Evolutionary conservation across 2,888 invertebrate species (phyloP), one percentile per base, ranked within the genome.

Genomic region (Pristionchus entomophagus): DNA sequence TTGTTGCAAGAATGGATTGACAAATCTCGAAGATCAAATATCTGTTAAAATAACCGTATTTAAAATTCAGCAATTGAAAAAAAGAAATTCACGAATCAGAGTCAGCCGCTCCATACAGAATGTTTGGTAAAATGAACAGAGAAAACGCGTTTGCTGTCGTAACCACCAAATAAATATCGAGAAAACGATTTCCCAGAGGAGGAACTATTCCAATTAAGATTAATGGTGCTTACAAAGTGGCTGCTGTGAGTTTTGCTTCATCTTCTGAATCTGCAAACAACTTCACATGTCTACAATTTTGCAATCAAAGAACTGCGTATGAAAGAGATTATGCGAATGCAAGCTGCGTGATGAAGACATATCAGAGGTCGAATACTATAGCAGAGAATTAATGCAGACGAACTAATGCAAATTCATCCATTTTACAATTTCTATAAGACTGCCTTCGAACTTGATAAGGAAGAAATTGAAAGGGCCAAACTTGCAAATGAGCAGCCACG

Each of bases 1-100:
- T 4, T 78, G 78, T n/a, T 78, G 78, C 29, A 78, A 78, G 29
- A 26, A 78, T n/a, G 78, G 78, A 78, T 6, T 12, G 5, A 14
- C 29, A 26, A 12, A 49, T 49, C 29, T 78, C 0, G 38, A 17
- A 29, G 49, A 78, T 10, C 35, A 78, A 49, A 17, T 45, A 5
- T 49, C 2, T 32, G 5, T 17, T 4, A n/a, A 29, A 49, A 49
- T 78, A 26, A 41, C 45, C 6, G 49, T 49, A 6, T 4, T 6
- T 0, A n/a, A 78, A 78, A 8, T 78, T 0, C 29, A 35, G 0
- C 5, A 78, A 38, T 29, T 49, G 4, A 78, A 78, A n/a, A 19
- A 35, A 49, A 29, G 45, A n/a, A 6, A 22, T 78, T 19, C 78
- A 49, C 17, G n/a, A 78, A 49, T 35, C 29, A 12, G 22, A 17